Evolutionary conservation across 2,888 invertebrate species (phyloP).

Genomic region (Sycophila texana): DNA sequence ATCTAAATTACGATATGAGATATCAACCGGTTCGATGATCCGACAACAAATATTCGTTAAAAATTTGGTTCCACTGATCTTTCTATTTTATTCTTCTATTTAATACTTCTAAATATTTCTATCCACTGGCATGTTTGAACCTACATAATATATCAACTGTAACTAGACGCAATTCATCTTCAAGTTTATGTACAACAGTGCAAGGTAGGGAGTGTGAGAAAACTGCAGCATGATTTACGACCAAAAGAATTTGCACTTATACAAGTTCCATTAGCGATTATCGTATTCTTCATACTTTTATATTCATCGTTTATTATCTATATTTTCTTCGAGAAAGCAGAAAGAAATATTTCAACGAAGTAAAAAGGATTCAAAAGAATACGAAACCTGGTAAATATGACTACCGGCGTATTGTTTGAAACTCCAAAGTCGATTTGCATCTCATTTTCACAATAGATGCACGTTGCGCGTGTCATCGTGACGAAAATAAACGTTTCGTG

Average conservation of each 20-base stretch:
- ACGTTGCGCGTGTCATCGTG: constrained; percentile 28
- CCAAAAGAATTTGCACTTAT: background rate
- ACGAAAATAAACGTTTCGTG: constrained; percentile 39
- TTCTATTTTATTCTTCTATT: too few relatives aligned
- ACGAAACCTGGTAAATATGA: background rate
- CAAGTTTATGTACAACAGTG: too few relatives aligned
- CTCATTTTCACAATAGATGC: constrained; percentile 40
- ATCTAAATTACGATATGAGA: too few relatives aligned
- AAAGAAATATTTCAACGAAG: too few relatives aligned
- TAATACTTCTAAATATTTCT: too few relatives aligned
- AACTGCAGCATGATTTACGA: background rate
- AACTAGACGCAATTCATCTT: too few relatives aligned
- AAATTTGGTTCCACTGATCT: too few relatives aligned
- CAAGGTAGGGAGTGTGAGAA: too few relatives aligned
- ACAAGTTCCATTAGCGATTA: background rate
- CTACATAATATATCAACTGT: too few relatives aligned
- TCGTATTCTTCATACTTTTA: background rate
- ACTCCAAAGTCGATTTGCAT: constrained; percentile 16
- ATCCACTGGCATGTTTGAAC: too few relatives aligned
- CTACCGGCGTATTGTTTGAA: background rate
- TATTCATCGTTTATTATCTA: background rate
- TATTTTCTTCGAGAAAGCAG: background rate
- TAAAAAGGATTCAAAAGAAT: background rate
- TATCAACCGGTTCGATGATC: too few relatives aligned
- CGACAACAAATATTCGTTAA: too few relatives aligned